phyloP scores from a whole-genome alignment of 2,113 vertebrate genomes.

The Actinemys pallida region DNA sequence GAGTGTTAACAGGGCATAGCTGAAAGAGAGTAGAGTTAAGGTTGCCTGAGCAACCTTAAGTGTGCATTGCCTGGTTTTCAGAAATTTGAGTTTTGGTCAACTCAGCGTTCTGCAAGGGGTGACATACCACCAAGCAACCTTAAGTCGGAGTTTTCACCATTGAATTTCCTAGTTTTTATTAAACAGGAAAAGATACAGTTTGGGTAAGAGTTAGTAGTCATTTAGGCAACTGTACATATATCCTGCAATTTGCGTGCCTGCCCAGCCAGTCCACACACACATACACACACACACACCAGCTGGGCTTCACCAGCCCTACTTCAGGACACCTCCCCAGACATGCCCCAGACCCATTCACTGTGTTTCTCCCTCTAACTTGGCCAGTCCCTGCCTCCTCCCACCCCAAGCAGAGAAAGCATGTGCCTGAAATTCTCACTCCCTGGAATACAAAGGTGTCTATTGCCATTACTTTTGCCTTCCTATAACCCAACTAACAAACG shows the following conservation, averaged over 20 bases:
- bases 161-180: neutral
- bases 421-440: too few relatives aligned
- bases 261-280: neutral
- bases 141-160: neutral
- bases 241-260: neutral
- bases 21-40: neutral
- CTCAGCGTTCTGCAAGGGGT: neutral
- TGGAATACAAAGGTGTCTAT: too few relatives aligned
- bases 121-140: neutral
- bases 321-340: too few relatives aligned
- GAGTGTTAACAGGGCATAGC: neutral
- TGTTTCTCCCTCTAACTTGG: too few relatives aligned
- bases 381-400: too few relatives aligned
- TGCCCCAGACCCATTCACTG: too few relatives aligned
- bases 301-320: too few relatives aligned
- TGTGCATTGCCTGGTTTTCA: neutral
- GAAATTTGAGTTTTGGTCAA: neutral
- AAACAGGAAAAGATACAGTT: neutral
- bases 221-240: neutral
- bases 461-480: too few relatives aligned
- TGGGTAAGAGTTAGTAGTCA: neutral
- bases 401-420: too few relatives aligned
- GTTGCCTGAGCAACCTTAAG: neutral
- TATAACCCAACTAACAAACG: too few relatives aligned
- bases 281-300: neutral